Conservation (phyloP, 2,888 invertebrate genomes). For the Eubasilissa splendida region DNA sequence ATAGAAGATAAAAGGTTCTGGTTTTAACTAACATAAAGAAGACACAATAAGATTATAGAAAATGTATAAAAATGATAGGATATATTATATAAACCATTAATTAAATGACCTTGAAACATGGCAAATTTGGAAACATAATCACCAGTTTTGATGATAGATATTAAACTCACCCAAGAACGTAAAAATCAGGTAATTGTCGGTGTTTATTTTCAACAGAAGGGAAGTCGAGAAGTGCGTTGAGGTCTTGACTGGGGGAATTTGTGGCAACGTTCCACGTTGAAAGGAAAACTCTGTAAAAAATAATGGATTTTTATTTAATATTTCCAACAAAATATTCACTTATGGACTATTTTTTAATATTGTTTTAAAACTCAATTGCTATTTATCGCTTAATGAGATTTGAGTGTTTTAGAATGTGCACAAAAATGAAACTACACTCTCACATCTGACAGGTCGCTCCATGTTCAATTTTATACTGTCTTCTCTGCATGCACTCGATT, state of each 20-base stretch:
- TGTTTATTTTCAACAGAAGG: conserved; percentile 76
- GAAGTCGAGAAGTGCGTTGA: conserved; percentile 81
- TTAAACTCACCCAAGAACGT: conserved; percentile 81
- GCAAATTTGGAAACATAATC: no score
- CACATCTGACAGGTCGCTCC: neutral
- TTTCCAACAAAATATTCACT: neutral
- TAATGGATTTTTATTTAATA: neutral
- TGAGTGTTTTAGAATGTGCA: neutral
- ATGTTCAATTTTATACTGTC: neutral
- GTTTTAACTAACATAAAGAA: no score
- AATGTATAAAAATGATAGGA: no score
- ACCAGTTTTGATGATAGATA: neutral
- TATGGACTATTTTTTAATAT: neutral
- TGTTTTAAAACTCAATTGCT: neutral
- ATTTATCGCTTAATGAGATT: neutral
- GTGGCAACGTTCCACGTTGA: conserved; percentile 95
- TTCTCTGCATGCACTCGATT: neutral
- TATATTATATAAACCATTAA: no score
- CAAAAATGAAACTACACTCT: neutral
- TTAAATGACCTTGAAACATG: no score
- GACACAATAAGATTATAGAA: no score
- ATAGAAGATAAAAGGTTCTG: no score
- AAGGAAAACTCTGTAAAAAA: conserved; percentile 80
- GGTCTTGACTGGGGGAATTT: conserved; percentile 80
- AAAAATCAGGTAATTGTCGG: conserved; percentile 84